phyloP scores from a whole-genome alignment of 2,113 vertebrate species.

The Heptranchias perlo region DNA sequence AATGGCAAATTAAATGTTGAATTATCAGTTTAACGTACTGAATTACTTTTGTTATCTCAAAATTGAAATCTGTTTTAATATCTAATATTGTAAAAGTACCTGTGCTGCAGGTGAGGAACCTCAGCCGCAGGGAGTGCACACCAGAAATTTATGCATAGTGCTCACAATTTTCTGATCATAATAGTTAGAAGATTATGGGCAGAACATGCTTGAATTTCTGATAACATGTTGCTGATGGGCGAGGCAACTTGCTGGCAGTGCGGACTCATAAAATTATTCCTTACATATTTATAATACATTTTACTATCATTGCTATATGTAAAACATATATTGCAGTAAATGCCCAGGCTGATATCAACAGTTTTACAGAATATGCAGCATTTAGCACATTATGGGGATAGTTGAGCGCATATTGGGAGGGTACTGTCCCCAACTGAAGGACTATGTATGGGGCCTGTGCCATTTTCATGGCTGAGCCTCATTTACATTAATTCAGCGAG shows the following conservation, averaged over 20 bases:
- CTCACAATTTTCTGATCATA: neutral
- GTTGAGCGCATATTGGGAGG: neutral
- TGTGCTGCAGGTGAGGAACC: neutral
- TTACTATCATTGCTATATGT: neutral
- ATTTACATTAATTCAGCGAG: neutral
- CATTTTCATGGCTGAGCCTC: neutral
- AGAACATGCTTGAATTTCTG: neutral
- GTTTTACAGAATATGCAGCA: neutral
- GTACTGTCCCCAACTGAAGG: neutral
- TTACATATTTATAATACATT: neutral
- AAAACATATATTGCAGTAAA: neutral
- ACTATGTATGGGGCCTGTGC: neutral
- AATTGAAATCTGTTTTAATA: neutral
- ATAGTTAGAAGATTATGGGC: neutral
- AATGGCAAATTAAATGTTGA: neutral
- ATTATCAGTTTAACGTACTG: neutral
- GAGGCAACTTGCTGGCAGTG: neutral
- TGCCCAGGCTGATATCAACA: neutral
- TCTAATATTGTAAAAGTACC: neutral
- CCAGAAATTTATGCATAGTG: neutral
- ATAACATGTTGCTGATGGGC: neutral
- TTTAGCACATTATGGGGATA: neutral
- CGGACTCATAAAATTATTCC: neutral
- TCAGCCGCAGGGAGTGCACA: neutral
- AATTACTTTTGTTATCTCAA: neutral